Percentiles rank a stretch among this genome's conserved stretches.
These are phyloP conservation scores for Chloebia gouldiae DNA, from an alignment of 2,113 vertebrate species.

Conservation along the genomic window DNA sequence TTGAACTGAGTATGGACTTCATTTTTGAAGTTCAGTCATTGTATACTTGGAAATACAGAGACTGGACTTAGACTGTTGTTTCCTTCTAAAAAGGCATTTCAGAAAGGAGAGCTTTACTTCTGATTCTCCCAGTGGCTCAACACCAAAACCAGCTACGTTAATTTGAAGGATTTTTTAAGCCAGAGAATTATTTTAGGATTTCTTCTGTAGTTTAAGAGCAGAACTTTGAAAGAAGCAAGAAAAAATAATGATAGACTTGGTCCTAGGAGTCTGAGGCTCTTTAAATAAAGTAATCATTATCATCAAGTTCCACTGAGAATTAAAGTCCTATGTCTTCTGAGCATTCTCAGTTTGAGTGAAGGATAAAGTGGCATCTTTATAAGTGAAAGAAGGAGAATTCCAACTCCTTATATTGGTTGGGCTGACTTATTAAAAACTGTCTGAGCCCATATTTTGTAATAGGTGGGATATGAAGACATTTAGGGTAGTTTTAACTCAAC, in stretches of 20 bases:
- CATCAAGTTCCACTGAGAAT: background rate
- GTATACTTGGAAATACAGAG: background rate
- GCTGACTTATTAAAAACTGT: background rate
- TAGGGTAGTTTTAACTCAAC: background rate
- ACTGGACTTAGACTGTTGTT: background rate
- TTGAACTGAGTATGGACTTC: background rate
- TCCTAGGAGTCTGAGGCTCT: background rate
- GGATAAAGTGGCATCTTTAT: background rate
- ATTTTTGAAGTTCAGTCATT: background rate
- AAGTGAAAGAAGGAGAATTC: background rate
- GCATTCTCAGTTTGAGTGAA: background rate
- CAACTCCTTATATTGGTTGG: background rate
- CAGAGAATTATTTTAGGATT: background rate
- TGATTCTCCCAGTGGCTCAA: background rate
- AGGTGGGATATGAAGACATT: background rate
- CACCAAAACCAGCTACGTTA: background rate
- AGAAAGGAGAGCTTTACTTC: background rate
- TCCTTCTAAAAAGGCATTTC: background rate
- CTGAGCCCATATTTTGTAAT: background rate
- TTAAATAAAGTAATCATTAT: background rate
- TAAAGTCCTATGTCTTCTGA: background rate
- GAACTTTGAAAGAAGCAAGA: background rate
- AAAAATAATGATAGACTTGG: background rate
- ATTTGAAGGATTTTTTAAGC: background rate
- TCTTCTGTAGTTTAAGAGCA: background rate